Base-by-base conservation (phyloP, 2,797 vertebrate genomes). In the Buceros bicornis region DNA sequence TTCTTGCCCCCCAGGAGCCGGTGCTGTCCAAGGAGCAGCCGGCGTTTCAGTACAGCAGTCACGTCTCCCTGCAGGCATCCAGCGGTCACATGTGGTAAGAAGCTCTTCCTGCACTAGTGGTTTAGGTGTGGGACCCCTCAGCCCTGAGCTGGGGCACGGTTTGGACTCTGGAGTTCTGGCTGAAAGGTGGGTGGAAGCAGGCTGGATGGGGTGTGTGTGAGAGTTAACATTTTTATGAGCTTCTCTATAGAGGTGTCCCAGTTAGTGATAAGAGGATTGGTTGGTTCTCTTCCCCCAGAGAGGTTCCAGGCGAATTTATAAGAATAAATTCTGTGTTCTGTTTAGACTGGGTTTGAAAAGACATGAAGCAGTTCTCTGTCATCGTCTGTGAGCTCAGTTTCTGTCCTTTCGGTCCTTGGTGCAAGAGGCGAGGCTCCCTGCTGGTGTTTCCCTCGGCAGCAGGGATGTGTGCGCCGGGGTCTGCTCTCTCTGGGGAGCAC, bases 1-100 rank as follows among this genome's bases (percentile, higher is more conserved):
- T 79, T 97, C 47, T 62, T 51, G n/a, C 89, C 45, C 66, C 77
- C 18, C 97, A 99, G 99, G 99, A 99, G 94, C 99, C 99, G 4
- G 99, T 99, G 93, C 97, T 99, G 87, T 99, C 99, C 43, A 99
- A 99, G 97, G 99, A 99, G 61, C 99, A 99, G 97, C 99, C 99
- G 2, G 99, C 99, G 2, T 99, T 99, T 98, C 99, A 99, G 97
- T 99, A 99, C 96, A 99, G 99, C 98, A 99, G 99, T 97, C 99
- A 99, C 1, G 99, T 99, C 87, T 99, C 99, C 82, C 98, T 99
- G 93, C 99, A 99, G 82, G 99, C 99, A 29, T 99, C 99, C 93
- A 99, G 99, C 45, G 99, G 99, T 78, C 99, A 99, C 89, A 99
- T 99, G 99, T 99, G 99, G 99, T 99, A 92, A 98, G 99, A 47